These are phyloP conservation scores for Melospiza melodia DNA, from an alignment of 2,113 vertebrate genomes.

Conservation along the genomic window DNA sequence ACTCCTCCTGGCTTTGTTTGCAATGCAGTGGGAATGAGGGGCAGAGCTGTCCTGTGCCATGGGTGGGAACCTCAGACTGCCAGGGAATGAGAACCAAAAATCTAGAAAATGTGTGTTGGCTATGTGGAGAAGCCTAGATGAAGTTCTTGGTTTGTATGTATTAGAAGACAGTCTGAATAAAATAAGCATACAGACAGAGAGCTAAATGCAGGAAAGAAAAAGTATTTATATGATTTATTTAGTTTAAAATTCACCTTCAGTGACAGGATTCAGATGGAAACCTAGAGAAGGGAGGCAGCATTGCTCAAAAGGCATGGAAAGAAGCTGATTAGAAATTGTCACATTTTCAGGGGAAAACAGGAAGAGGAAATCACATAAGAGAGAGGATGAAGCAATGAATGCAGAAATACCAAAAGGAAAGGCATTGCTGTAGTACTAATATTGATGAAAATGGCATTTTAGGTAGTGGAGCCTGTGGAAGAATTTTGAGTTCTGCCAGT, in stretches of 20 bases:
- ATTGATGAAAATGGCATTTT: not conserved
- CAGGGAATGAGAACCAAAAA: not conserved
- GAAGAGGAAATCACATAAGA: not conserved
- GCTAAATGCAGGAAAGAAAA: not conserved
- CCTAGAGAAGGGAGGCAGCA: not conserved
- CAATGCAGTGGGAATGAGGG: not conserved
- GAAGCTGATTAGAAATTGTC: not conserved
- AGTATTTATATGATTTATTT: not conserved
- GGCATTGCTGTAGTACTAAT: rapidly evolving
- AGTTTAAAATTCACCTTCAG: not conserved
- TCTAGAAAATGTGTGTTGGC: not conserved
- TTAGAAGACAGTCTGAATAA: not conserved
- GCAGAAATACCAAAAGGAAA: not conserved
- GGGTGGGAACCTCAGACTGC: not conserved
- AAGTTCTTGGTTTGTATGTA: not conserved
- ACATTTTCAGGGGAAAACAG: not conserved
- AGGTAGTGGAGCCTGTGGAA: not conserved
- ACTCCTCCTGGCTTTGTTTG: not conserved
- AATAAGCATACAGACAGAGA: not conserved
- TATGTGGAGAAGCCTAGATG: not conserved
- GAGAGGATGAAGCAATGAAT: not conserved
- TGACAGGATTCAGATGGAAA: not conserved
- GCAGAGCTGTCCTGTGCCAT: not conserved
- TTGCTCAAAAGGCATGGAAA: not conserved
- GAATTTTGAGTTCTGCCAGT: not conserved